Evolutionary conservation across 2,888 invertebrate species (phyloP).

Genomic region (Habroteleia sp.): DNA sequence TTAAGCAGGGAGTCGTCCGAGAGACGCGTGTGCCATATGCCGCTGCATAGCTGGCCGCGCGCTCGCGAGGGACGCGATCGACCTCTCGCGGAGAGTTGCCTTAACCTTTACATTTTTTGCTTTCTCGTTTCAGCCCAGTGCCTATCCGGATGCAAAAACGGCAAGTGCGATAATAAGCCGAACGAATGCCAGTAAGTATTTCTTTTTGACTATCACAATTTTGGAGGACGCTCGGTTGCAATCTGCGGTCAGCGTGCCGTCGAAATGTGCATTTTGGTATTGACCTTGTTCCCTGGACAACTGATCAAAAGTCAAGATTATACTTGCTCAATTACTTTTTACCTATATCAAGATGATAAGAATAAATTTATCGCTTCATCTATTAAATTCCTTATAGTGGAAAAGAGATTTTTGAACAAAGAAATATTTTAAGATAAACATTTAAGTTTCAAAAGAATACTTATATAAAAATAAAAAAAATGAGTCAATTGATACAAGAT

Average conservation of each 20-base stretch:
- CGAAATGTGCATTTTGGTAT: too few relatives aligned
- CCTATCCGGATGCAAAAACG: constrained; percentile 93
- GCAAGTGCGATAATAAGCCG: constrained; percentile 95
- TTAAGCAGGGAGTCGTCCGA: constrained; percentile 1
- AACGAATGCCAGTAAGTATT: constrained; percentile 97
- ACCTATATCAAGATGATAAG: too few relatives aligned
- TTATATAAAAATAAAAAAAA: too few relatives aligned
- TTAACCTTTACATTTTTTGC: constrained; percentile 78
- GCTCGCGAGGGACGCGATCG: constrained; percentile 77
- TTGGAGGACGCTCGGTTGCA: background rate
- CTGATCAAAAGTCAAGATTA: too few relatives aligned
- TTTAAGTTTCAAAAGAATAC: too few relatives aligned
- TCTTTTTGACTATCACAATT: constrained; percentile 2
- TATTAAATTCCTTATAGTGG: too few relatives aligned
- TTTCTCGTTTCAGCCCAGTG: constrained; percentile 92
- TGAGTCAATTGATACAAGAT: too few relatives aligned
- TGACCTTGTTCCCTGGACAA: too few relatives aligned
- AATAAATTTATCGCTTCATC: too few relatives aligned
- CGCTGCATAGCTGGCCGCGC: constrained; percentile 52
- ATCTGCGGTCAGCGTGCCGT: background rate
- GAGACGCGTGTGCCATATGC: constrained; percentile 57
- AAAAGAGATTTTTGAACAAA: too few relatives aligned
- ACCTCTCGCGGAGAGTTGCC: constrained; percentile 77
- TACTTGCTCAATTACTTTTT: too few relatives aligned
- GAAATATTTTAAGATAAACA: too few relatives aligned